Conservation (phyloP, 1,140 invertebrate genomes). For the Bemisia tabaci region DNA sequence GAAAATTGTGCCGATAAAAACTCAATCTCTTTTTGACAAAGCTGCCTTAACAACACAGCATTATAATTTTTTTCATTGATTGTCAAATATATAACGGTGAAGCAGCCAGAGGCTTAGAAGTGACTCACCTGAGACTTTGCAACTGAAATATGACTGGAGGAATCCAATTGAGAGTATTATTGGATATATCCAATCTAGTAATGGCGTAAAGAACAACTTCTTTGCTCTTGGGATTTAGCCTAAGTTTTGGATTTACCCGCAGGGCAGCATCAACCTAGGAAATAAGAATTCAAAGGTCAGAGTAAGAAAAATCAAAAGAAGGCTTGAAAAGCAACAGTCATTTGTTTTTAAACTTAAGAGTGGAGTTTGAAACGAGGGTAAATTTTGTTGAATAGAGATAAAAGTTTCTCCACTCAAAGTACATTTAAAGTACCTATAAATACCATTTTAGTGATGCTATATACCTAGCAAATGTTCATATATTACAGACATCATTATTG, state of each 20-base stretch:
- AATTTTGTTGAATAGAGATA: too few species aligned
- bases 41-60: too few species aligned
- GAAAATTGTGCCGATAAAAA: too few species aligned
- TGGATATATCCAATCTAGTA: constrained; percentile 85
- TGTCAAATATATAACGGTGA: too few species aligned
- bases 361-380: background rate
- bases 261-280: constrained; percentile 52
- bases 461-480: too few species aligned
- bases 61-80: too few species aligned
- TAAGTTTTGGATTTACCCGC: constrained; percentile 70
- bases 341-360: constrained; percentile 1
- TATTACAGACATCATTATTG: too few species aligned
- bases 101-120: too few species aligned
- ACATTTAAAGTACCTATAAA: too few species aligned
- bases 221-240: constrained; percentile 49
- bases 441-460: too few species aligned
- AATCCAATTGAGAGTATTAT: constrained; percentile 68
- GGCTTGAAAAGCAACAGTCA: background rate
- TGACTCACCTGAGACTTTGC: constrained; percentile 43
- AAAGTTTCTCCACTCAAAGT: too few species aligned
- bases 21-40: too few species aligned
- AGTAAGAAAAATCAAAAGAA: background rate
- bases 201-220: constrained; percentile 71
- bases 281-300: constrained; percentile 1
- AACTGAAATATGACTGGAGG: constrained; percentile 74